Percentiles rank a stretch among this genome's conserved stretches.
These are phyloP conservation scores for Actinia equina DNA, from an alignment of 64 coral and sea anemone species.

Conservation along the genomic window DNA sequence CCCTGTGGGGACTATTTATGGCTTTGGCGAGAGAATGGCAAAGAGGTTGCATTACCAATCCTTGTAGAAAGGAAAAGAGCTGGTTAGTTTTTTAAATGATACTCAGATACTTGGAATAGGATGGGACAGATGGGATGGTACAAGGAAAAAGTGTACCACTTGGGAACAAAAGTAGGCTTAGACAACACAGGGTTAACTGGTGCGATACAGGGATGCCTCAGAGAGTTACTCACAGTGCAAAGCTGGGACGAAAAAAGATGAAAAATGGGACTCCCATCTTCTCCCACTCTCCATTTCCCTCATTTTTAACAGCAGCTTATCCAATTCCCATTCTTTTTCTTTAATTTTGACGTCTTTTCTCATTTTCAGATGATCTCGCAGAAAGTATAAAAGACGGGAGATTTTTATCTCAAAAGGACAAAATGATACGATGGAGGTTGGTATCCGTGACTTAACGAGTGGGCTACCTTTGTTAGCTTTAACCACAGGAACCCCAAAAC, in stretches of 20 bases:
- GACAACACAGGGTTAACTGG: too few species aligned
- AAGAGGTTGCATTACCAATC: constrained; percentile 46
- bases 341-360: background rate
- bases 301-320: too few species aligned
- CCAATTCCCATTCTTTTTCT: too few species aligned
- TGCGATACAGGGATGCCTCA: too few species aligned
- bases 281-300: background rate
- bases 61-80: constrained; percentile 64
- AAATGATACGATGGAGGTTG: constrained; percentile 64
- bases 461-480: background rate
- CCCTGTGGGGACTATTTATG: constrained; percentile 71
- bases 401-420: constrained; percentile 46
- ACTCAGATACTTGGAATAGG: background rate
- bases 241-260: too few species aligned
- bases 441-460: background rate
- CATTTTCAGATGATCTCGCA: constrained; percentile 47
- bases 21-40: constrained; percentile 45
- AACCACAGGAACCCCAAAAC: background rate
- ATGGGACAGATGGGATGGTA: background rate
- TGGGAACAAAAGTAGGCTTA: too few species aligned
- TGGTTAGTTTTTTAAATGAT: background rate
- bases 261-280: background rate
- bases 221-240: too few species aligned
- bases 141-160: background rate
- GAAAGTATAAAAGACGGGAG: constrained; percentile 67